Base-by-base conservation (phyloP, 1,140 invertebrate species). In the Panonychus citri region DNA sequence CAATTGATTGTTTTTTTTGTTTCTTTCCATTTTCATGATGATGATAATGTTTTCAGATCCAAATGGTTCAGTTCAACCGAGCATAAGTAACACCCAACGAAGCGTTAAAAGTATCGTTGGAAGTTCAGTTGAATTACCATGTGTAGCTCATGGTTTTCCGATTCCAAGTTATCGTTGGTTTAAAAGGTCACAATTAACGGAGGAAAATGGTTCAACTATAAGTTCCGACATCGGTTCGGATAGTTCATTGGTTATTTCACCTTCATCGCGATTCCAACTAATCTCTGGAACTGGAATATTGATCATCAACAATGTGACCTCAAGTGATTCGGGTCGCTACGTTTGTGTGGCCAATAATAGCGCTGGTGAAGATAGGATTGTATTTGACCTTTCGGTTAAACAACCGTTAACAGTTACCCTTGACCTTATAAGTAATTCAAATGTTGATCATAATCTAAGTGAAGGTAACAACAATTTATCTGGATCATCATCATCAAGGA, bases 121-220 rank as follows among this genome's bases (percentile, higher is more conserved):
- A 5, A 59, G 66, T n/a, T 62, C 59, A 3, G 60, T 64, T 1
- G 66, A 69, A 55, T 58, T 71, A 4, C 66, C 70, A 1, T 73
- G 71, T 61, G 67, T 67, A 2, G 66, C 67, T 19, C 58, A 66
- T 57, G 59, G 66, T 56, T 28, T 64, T 62, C 61, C 70, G 28
- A 12, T 53, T 10, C 62, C 63, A 1, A 53, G 57, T 8, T 61
- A 61, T 56, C 43, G 48, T 24, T 63, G 74, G 62, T 63, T 53
- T 40, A 39, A 48, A 48, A 43, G 42, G 13, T 10, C 15, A 15
- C 21, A n/a, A 46, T 13, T n/a, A 10, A 21, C 43, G 43, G 10
- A 17, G 13, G 19, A 13, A 40, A n/a, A n/a, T 17, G 3, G 13
- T 40, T 40, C 39, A 40, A 17, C 39, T 17, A 3, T n/a, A 40